A percentile compares a stretch with the other conserved stretches of the same genome.
phyloP scores from a whole-genome alignment of 2,113 vertebrate genomes.

The Parus major region DNA sequence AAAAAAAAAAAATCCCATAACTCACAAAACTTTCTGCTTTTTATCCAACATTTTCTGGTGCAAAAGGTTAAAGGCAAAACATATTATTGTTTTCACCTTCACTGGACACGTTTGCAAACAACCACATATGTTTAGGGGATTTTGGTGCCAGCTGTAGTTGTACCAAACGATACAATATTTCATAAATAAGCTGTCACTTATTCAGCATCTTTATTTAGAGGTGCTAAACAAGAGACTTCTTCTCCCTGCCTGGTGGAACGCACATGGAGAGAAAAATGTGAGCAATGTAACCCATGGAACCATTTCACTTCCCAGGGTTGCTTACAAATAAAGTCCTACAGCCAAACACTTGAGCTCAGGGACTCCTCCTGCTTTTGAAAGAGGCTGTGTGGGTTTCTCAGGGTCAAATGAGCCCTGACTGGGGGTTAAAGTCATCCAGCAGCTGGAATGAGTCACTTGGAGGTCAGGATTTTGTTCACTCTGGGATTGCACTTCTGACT shows the following conservation, averaged over 20 bases:
- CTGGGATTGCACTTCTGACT: background rate
- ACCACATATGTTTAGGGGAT: constrained; percentile 47
- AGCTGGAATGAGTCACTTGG: background rate
- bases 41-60: background rate
- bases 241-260: background rate
- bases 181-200: constrained; percentile 59
- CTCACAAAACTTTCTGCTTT: background rate
- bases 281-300: background rate
- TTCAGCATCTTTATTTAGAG: constrained; percentile 62
- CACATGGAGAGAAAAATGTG: constrained; percentile 6
- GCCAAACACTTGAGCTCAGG: background rate
- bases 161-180: constrained; percentile 43
- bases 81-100: constrained; percentile 50
- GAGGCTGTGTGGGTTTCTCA: background rate
- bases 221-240: constrained; percentile 47
- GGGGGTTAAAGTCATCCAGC: background rate
- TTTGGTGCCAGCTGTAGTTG: constrained; percentile 57
- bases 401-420: background rate
- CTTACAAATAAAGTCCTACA: background rate
- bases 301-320: background rate
- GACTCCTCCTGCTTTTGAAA: background rate
- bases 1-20: background rate
- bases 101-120: constrained; percentile 57
- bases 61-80: constrained; percentile 27
- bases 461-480: background rate